Percentiles rank a stretch among this genome's conserved stretches.
Evolutionary conservation across 1,140 invertebrate species (phyloP).

Genomic region (Lepeophtheirus salmonis): DNA sequence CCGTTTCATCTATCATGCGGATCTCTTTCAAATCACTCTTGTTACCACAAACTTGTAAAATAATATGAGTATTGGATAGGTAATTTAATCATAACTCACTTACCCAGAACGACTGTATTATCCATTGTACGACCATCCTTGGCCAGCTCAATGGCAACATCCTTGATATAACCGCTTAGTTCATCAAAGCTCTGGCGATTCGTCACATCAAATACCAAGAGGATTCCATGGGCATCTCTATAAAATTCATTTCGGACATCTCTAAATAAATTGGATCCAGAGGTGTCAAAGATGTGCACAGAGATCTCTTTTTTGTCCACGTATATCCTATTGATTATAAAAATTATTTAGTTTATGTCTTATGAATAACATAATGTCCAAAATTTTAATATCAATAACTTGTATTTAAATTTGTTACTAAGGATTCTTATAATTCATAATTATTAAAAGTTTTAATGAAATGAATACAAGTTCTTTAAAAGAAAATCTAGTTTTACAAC

Average conservation of each 20-base stretch:
- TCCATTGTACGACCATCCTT: background rate
- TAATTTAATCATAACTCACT: too few species aligned
- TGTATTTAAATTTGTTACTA: too few species aligned
- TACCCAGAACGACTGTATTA: background rate
- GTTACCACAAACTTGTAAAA: slow-evolving; percentile 6
- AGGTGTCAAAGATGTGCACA: slow-evolving; percentile 8
- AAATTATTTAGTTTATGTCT: too few species aligned
- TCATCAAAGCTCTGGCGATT: background rate
- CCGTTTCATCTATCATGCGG: slow-evolving; percentile 27
- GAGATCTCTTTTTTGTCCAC: slow-evolving; percentile 9
- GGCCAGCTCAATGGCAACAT: background rate
- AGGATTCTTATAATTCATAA: too few species aligned
- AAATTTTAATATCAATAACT: too few species aligned
- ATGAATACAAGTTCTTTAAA: too few species aligned
- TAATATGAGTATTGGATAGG: too few species aligned
- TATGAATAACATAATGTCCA: too few species aligned
- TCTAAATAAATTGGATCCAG: background rate
- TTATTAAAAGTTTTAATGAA: too few species aligned
- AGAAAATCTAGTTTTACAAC: too few species aligned
- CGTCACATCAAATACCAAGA: slow-evolving; percentile 8
- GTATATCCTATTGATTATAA: slow-evolving; percentile 14
- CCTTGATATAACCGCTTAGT: background rate
- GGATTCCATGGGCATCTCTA: slow-evolving; percentile 12
- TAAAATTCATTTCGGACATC: slow-evolving; percentile 16
- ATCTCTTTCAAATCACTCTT: background rate